phyloP scores from a whole-genome alignment of 2,797 vertebrate genomes.

The Myioborus melanocephalus region DNA sequence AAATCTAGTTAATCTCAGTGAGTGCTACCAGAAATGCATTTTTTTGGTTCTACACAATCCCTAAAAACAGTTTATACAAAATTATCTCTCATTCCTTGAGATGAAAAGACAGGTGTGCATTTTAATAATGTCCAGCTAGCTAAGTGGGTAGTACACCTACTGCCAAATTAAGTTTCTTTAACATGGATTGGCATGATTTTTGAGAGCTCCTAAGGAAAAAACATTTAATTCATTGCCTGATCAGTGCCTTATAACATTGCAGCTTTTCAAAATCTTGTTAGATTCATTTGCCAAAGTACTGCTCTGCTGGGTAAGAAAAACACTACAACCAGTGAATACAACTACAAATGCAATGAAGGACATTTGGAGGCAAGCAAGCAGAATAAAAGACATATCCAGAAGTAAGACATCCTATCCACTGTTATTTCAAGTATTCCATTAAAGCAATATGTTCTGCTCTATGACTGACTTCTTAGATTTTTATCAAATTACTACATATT shows the following conservation, averaged over 20 bases:
- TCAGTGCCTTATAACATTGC: neutral
- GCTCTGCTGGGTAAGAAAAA: neutral
- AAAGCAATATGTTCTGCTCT: neutral
- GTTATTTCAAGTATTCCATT: neutral
- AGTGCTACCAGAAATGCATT: neutral
- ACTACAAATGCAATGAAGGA: neutral
- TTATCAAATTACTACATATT: neutral
- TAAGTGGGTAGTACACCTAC: neutral
- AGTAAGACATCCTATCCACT: neutral
- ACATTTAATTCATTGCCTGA: neutral
- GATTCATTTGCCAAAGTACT: neutral
- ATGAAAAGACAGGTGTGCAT: neutral
- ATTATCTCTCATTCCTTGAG: neutral
- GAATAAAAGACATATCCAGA: neutral
- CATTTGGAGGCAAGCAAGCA: neutral
- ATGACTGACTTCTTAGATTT: neutral
- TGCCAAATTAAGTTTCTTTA: neutral
- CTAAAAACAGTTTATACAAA: neutral
- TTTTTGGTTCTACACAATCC: neutral
- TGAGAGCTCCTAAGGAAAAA: neutral
- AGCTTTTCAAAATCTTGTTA: neutral
- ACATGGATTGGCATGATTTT: neutral
- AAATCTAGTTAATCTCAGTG: neutral
- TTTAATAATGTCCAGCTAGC: neutral
- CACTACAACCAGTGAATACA: neutral